Conservation (phyloP, 2,113 vertebrate genomes). For the Pterocles gutturalis region DNA sequence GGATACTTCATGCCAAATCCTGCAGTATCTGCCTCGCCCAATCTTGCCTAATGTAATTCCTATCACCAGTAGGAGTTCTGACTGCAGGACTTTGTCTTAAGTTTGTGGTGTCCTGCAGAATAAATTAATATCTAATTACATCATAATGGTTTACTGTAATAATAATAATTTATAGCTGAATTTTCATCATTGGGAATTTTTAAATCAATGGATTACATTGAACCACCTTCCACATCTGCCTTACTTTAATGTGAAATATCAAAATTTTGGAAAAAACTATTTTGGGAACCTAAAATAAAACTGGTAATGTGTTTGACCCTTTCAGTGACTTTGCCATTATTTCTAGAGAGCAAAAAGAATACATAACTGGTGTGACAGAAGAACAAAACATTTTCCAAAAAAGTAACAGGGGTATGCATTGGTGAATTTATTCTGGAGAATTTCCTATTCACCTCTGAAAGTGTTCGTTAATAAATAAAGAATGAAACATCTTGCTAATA, state of each 20-base stretch:
- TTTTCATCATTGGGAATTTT: background rate
- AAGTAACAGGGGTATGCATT: background rate
- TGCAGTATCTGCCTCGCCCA: background rate
- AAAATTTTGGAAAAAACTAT: conserved; percentile 32
- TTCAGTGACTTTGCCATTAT: background rate
- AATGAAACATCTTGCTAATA: conserved; percentile 5
- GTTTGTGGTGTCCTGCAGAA: background rate
- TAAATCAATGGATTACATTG: background rate
- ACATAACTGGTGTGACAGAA: background rate
- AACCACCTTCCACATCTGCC: background rate
- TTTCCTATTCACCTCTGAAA: background rate
- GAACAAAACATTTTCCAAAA: conserved; percentile 10
- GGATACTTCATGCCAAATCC: background rate
- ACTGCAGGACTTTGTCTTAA: background rate
- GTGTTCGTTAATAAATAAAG: background rate
- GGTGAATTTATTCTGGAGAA: background rate
- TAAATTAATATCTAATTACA: background rate
- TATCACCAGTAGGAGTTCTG: background rate
- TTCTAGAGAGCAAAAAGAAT: conserved; percentile 2
- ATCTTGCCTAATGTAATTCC: background rate
- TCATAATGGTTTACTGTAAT: background rate
- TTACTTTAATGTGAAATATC: conserved; percentile 5
- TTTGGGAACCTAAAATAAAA: background rate
- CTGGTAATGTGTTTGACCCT: background rate
- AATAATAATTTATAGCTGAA: background rate